phyloP scores from a whole-genome alignment of 2,797 vertebrate species.

The Cyprinella venusta region DNA sequence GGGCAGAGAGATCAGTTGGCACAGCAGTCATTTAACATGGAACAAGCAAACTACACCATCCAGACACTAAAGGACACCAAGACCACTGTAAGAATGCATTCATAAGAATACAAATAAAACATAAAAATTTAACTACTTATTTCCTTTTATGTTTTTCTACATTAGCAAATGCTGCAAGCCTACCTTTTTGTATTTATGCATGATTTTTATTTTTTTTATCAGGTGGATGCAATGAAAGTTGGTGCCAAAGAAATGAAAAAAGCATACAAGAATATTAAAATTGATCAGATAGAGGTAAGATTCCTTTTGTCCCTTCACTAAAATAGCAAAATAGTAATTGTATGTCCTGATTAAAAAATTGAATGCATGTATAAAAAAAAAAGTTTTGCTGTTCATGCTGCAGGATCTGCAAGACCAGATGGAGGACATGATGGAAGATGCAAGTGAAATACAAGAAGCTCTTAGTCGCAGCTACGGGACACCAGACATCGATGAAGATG shows the following conservation, averaged over 20 bases:
- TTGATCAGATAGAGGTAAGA: conserved; percentile 94
- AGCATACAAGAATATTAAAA: conserved; percentile 95
- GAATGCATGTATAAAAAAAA: not conserved
- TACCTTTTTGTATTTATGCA: not conserved
- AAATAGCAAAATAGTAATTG: not conserved
- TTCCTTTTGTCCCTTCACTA: not conserved
- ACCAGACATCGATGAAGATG: conserved; percentile 95
- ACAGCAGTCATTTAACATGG: conserved; percentile 99
- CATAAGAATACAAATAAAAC: not conserved
- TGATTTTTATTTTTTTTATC: not conserved
- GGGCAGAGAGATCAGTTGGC: conserved; percentile 91
- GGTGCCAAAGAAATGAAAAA: conserved; percentile 99
- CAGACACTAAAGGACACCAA: conserved; percentile 96
- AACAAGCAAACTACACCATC: conserved; percentile 97
- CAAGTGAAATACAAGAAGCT: conserved; percentile 92
- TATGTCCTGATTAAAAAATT: not conserved
- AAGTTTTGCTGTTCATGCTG: not conserved
- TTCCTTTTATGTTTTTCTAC: not conserved
- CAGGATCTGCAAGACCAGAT: conserved; percentile 96
- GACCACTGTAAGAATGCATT: conserved; percentile 85
- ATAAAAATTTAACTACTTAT: not conserved
- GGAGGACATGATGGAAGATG: conserved; percentile 99
- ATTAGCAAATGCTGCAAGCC: not conserved
- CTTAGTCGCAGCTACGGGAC: conserved; percentile 93
- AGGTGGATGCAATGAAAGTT: conserved; percentile 98